phyloP scores from a whole-genome alignment of 2,797 vertebrate species.

The Percopsis omiscomaycus region DNA sequence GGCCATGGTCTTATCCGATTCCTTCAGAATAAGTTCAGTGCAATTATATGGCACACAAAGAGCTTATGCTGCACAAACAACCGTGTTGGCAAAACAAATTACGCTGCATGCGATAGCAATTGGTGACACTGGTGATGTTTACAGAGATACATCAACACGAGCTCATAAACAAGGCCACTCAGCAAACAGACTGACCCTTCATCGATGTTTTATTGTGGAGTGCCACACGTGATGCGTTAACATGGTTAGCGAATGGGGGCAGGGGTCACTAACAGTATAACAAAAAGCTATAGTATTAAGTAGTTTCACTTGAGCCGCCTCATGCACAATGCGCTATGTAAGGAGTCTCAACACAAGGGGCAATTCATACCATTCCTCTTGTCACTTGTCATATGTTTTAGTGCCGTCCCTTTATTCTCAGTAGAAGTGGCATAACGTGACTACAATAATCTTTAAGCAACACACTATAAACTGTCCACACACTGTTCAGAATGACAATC shows the following conservation, averaged over 20 bases:
- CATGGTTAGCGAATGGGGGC: conserved; percentile 38
- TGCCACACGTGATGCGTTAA: conserved; percentile 57
- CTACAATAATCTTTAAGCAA: conserved; percentile 39
- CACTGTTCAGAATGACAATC: conserved; percentile 41
- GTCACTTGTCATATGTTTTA: conserved; percentile 51
- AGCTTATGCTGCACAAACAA: conserved; percentile 58
- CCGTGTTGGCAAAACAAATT: conserved; percentile 75
- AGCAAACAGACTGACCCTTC: conserved; percentile 40
- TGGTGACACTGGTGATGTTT: conserved; percentile 51
- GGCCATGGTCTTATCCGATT: conserved; percentile 35
- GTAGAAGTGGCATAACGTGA: conserved; percentile 36
- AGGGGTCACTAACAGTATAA: neutral
- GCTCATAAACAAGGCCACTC: conserved; percentile 51
- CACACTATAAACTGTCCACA: conserved; percentile 44
- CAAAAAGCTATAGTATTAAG: neutral
- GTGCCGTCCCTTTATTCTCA: conserved; percentile 3
- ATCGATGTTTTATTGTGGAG: conserved; percentile 34
- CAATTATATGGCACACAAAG: conserved; percentile 48
- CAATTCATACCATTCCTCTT: conserved; percentile 1
- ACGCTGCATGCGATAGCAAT: conserved; percentile 75
- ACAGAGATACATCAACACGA: conserved; percentile 47
- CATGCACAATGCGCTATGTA: neutral
- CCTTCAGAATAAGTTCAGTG: conserved; percentile 40
- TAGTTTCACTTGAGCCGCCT: neutral
- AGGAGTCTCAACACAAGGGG: conserved; percentile 15